Evolutionary conservation across 2,113 vertebrate genomes (phyloP), one percentile per base, ranked within the genome.

Genomic region (Illadopsis cleaveri): DNA sequence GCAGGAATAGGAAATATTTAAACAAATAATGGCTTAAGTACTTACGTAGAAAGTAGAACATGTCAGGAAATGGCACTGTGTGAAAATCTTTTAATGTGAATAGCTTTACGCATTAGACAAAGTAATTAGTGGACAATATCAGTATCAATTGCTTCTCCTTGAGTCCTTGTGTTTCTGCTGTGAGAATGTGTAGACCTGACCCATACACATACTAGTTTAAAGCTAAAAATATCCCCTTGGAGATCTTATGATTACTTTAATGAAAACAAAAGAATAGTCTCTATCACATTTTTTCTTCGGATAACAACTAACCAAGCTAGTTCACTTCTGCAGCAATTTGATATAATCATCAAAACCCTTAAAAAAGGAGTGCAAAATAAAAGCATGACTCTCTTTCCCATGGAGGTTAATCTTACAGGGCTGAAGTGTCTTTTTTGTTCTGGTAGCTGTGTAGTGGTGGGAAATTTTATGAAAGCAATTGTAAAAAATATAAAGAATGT

Each of bases 141-240:
- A 66, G 23, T 30, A 40, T 6, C 3, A 57, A 0, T 23, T 75
- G 2, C 5, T 57, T 9, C 31, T 35, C 5, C 8, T 54, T 76
- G 7, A 16, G 22, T 83, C 64, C 8, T 24, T 62, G 6, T 21
- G 19, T 80, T 84, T 60, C 44, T 93, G 7, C 13, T 69, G 2
- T 15, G 54, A 78, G 4, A 5, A 65, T 40, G 50, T 22, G 5
- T 68, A 27, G 22, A 47, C 5, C 8, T 76, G 17, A 37, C 6
- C 2, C 76, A 10, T 15, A 24, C 3, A 14, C 13, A 2, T 18
- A 15, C 2, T 24, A 18, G 1, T 48, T 72, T 33, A 19, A 25
- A 70, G n/a, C 3, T 22, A 75, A 71, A 84, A 66, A 12, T 53
- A 44, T 35, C 4, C 5, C 17, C 38, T 62, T 54, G 31, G 20